phyloP scores from a whole-genome alignment of 2,113 vertebrate species.

The Seriola aureovittata region DNA sequence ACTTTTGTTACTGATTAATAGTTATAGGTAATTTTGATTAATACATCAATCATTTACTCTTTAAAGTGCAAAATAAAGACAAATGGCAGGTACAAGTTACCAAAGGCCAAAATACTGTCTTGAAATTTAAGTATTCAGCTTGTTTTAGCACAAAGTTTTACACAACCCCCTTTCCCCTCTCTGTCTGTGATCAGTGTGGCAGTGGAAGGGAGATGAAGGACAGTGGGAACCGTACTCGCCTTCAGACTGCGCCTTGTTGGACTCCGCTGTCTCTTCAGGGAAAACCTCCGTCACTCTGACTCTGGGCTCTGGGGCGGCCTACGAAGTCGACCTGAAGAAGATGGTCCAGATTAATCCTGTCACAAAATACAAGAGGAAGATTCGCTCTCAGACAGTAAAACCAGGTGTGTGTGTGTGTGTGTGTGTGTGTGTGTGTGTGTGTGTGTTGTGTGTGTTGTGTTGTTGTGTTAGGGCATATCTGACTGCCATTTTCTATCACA shows the following conservation, averaged over 20 bases:
- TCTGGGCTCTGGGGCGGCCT: constrained; percentile 64
- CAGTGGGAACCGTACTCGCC: constrained; percentile 82
- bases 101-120: neutral
- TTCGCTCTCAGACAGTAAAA: constrained; percentile 77
- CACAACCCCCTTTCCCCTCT: neutral
- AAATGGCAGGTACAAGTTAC: too few species aligned
- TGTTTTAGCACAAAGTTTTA: neutral
- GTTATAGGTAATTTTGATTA: too few species aligned
- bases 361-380: constrained; percentile 83
- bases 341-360: constrained; percentile 86
- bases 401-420: constrained; percentile 53
- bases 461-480: neutral
- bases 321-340: constrained; percentile 82
- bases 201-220: constrained; percentile 83
- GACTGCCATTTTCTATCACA: too few species aligned
- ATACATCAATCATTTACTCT: too few species aligned
- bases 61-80: too few species aligned
- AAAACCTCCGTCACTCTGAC: constrained; percentile 58
- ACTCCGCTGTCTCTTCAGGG: constrained; percentile 64
- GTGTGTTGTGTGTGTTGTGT: constrained; percentile 28
- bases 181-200: constrained; percentile 80
- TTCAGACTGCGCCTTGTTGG: constrained; percentile 73
- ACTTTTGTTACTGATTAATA: too few species aligned
- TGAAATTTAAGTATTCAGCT: neutral
- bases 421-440: constrained; percentile 29